Evolutionary conservation across 2,888 invertebrate genomes (phyloP), one percentile per base, ranked within the genome.

Genomic region (Drosophila paramelanica): DNA sequence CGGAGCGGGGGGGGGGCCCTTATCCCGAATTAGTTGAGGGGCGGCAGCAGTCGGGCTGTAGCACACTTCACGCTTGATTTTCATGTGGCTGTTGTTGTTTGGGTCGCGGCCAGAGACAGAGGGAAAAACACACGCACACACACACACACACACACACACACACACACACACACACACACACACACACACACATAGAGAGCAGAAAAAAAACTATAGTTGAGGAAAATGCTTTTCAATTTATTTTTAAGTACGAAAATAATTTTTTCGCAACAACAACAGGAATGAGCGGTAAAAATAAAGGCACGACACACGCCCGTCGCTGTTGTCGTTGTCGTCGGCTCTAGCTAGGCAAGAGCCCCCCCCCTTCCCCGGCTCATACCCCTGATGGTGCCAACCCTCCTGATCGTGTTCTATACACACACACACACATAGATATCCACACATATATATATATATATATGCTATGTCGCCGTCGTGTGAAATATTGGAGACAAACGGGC

Each of bases 161-260:
- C 17, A 55, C 20, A 49, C 17, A 55, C 20, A 14, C 49, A 49
- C 2, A 42, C 14, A 31, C 17, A 25, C 36, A 56, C 60, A 42
- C 17, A 17, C 17, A 17, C 17, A 17, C 17, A 17, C 17, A 17
- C 1, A 17, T 0, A 17, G 17, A 17, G 17, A 17, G 17, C 17
- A 17, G 17, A 17, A 60, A 27, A 33, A 20, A 39, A 52, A 69
- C 70, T 67, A 74, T 76, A 85, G 79, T 82, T 79, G 75, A 77
- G 74, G 87, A 84, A 89, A 90, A 88, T 87, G 79, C 79, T 90
- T 84, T 89, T 86, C 76, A 81, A 84, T 89, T 90, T 89, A 84
- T 89, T 89, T 88, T 86, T 87, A 89, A 89, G 89, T 89, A 87
- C 88, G 57, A 88, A 89, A 89, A 90, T 88, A 86, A 88, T 86